Base-by-base conservation (phyloP, 30 jellyfish, hydroid and myxozoan species). In the Morbakka virulenta region DNA sequence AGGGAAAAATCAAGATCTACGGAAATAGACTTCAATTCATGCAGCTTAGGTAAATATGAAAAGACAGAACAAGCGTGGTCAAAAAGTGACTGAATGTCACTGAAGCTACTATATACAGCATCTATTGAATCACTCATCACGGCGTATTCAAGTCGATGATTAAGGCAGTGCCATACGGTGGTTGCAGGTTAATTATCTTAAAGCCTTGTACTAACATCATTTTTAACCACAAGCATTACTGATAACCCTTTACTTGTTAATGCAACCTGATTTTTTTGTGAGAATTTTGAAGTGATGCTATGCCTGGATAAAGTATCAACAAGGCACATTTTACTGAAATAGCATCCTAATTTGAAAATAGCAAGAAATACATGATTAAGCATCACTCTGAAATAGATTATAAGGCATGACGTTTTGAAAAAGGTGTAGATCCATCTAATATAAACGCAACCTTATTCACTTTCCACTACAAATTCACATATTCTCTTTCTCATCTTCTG, bases 401-500 rank as follows among this genome's bases (percentile, higher is more conserved):
- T 61, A 22, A 61, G 36, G 36, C 77, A 75, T 25, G 80, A 28
- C 24, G 63, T 28, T 51, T 75, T 14, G 66, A 71, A 23, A 29
- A 24, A 51, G 87, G 33, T 31, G 87, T 75, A 51, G 87, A 75
- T 57, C 31, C 67, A 32, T 61, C 87, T 24, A 75, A 28, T 34
- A 52, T 33, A 12, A 75, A 2, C 28, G 80, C 35, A 23, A 75
- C 35, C 17, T 21, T 75, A 51, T 31, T 52, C 21, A 9, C 57
- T 49, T 92, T 82, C 66, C 81, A 67, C 64, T 92, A 93, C 49
- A 92, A 63, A 67, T 92, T 92, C n/a, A 78, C 36, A 27, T 84
- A 73, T 62, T 92, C 98, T 23, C 98, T 93, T 73, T 92, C 98
- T 24, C 98, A 95, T 92, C 78, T 92, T 57, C 13, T 41, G 17